Conservation (phyloP, 2,797 vertebrate species). For the Melanogrammus aeglefinus region DNA sequence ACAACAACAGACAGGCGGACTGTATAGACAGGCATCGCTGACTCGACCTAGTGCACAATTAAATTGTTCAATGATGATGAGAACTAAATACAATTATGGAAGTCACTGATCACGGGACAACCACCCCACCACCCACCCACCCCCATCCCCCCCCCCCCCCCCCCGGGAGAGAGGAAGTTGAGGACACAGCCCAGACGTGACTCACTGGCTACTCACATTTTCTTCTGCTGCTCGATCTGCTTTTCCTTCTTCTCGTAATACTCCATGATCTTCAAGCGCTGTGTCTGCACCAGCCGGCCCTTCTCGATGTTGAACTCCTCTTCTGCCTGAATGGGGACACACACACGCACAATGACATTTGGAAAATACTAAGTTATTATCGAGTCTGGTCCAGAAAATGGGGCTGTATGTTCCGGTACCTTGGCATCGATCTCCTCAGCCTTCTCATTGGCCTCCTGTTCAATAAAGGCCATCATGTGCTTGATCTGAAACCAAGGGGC, state of each 20-base stretch:
- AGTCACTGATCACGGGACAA: conserved; percentile 25
- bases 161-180: conserved; percentile 14
- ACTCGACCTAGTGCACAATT: conserved; percentile 21
- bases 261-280: conserved; percentile 98
- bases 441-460: conserved; percentile 98
- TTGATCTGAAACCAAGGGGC: conserved; percentile 81
- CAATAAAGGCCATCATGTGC: conserved; percentile 99
- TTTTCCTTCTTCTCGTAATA: conserved; percentile 99
- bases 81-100: conserved; percentile 43
- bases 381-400: not conserved
- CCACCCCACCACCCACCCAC: no score
- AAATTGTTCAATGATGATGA: conserved; percentile 15
- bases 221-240: conserved; percentile 99
- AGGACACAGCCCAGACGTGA: conserved; percentile 22
- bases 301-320: conserved; percentile 99
- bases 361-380: not conserved
- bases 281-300: conserved; percentile 96
- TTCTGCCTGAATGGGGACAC: conserved; percentile 83
- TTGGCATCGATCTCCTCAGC: conserved; percentile 98
- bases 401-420: conserved; percentile 67
- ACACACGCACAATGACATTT: conserved; percentile 14
- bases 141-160: no score
- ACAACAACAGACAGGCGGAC: no score
- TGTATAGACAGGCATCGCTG: not conserved
- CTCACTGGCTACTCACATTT: conserved; percentile 82